These are phyloP conservation scores for Catostomus latipinnis DNA, from an alignment of 2,797 vertebrate genomes.

Conservation along the genomic window DNA sequence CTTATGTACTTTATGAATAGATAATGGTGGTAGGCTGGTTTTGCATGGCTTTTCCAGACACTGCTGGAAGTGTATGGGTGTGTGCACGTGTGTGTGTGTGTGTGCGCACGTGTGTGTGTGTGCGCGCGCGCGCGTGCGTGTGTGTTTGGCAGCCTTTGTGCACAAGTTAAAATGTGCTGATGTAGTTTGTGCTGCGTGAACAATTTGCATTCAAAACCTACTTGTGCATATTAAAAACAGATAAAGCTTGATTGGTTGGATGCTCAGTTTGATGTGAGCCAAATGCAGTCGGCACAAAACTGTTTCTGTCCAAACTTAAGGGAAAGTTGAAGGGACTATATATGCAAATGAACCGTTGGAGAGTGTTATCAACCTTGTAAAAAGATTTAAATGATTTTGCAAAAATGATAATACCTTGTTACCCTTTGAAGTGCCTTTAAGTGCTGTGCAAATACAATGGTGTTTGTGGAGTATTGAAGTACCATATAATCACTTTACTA, in stretches of 20 bases:
- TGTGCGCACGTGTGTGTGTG: not conserved
- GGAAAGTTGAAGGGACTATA: too few species aligned
- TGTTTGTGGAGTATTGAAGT: too few species aligned
- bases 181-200: conserved; percentile 40
- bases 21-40: conserved; percentile 34
- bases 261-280: not conserved
- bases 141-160: conserved; percentile 6
- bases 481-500: too few species aligned
- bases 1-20: conserved; percentile 48
- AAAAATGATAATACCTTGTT: too few species aligned
- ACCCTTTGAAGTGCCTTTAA: too few species aligned
- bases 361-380: too few species aligned
- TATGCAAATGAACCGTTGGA: too few species aligned
- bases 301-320: not conserved
- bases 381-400: too few species aligned
- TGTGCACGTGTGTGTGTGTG: not conserved
- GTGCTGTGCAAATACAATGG: too few species aligned
- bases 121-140: not conserved
- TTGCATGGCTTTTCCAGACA: conserved; percentile 1
- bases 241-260: conserved; percentile 21
- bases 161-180: conserved; percentile 52
- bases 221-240: conserved; percentile 11
- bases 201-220: conserved; percentile 41
- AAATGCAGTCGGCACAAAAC: conserved; percentile 27
- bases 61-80: not conserved